A percentile compares a stretch with the other conserved stretches of the same genome.
Conservation (phyloP, 2,888 invertebrate species). For the Anodontia alba region DNA sequence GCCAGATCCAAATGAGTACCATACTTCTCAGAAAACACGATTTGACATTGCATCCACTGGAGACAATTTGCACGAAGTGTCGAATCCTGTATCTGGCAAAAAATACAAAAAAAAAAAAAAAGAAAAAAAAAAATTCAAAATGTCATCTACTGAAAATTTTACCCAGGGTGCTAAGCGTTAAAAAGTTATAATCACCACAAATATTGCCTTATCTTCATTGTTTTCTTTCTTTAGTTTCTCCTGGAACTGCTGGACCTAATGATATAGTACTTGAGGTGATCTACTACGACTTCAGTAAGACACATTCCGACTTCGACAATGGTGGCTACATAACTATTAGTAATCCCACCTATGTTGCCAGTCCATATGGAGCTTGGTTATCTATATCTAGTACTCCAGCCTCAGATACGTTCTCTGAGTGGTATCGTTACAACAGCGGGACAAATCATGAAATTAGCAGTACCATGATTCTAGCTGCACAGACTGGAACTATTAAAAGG, state of each 20-base stretch:
- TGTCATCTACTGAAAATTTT: too few species aligned
- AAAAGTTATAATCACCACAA: too few species aligned
- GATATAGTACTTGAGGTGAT: conserved; percentile 50
- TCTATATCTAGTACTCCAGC: conserved; percentile 64
- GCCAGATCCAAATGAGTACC: too few species aligned
- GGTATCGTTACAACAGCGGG: conserved; percentile 61
- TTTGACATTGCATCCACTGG: too few species aligned
- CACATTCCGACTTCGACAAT: conserved; percentile 58
- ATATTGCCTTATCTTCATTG: too few species aligned
- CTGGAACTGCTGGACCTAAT: conserved; percentile 33
- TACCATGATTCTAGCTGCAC: conserved; percentile 49
- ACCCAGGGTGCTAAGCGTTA: too few species aligned
- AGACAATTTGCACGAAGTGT: too few species aligned
- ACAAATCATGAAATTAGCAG: conserved; percentile 45
- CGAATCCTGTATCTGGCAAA: too few species aligned
- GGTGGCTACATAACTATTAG: conserved; percentile 37
- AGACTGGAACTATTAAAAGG: conserved; percentile 53
- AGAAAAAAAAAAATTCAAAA: too few species aligned
- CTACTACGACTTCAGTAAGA: conserved; percentile 67
- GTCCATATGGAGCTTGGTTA: conserved; percentile 71
- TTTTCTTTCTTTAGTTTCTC: conserved; percentile 15
- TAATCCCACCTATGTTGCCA: conserved; percentile 66
- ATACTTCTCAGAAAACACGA: too few species aligned
- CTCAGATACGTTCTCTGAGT: conserved; percentile 73
- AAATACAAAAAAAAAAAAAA: too few species aligned